Evolutionary conservation across 1,140 invertebrate species (phyloP), one percentile per base, ranked within the genome.

Genomic region (Anagrus nilaparvatae): DNA sequence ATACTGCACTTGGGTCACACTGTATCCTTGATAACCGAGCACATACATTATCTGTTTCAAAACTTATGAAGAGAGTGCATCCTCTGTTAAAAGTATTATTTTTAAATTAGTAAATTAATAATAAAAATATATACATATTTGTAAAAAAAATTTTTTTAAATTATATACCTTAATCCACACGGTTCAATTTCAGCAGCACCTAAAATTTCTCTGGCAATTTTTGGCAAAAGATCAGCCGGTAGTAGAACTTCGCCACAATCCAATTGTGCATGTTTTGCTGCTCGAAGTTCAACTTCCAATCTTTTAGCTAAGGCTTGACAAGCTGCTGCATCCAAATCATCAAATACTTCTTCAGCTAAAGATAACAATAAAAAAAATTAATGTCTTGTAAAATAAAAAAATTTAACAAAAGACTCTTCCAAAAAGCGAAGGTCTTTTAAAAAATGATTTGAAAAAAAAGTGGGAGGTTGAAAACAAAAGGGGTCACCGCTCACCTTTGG

Each of bases 181-280:
- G 87, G 87, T 62, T 91, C 87, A 21, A 77, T 77, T 56, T 88
- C 85, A 1, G 87, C 83, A 70, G 85, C 78, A 9, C 75, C 73
- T 29, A 88, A 69, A 17, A 86, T 79, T 58, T 87, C 81, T 44
- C 77, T 69, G 12, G 85, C 77, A 40, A 88, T 81, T 52, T 81
- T 69, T 23, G 76, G 74, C 23, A 87, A 72, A 28, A 90, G 74
- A 60, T 85, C 81, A 29, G 78, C 77, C 9, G 87, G 86, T 48
- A 90, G 65, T 32, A 87, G 69, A 7, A 89, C 83, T 61, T 88
- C 84, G 10, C 82, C 84, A 52, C 84, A 83, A 35, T 77, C 74
- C 44, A 88, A 65, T 55, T 84, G 81, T 40, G 77, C 80, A 44
- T 78, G 75, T 56, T 88, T 87, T 3, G 84, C 85, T 24, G 78